Conservation (phyloP, 2,888 invertebrate genomes). For the Yponomeuta sedellus region DNA sequence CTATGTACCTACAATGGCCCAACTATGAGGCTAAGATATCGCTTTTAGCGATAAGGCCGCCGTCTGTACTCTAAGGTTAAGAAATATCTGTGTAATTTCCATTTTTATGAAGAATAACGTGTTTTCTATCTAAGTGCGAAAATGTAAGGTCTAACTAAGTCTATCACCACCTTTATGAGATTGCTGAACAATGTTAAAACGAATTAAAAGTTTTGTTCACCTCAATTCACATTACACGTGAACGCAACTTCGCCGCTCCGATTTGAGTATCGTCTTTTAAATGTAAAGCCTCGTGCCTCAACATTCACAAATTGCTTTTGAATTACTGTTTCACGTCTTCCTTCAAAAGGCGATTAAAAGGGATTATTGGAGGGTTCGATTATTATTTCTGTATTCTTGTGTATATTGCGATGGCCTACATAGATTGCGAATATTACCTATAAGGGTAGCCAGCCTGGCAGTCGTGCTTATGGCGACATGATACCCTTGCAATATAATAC, state of each 20-base stretch:
- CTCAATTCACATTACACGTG: background rate
- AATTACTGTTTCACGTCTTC: background rate
- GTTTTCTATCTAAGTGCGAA: no score
- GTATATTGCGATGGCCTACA: background rate
- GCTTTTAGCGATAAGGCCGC: no score
- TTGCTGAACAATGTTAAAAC: conserved; percentile 3
- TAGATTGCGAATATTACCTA: background rate
- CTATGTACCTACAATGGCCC: no score
- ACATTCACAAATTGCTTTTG: background rate
- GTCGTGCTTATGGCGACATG: no score
- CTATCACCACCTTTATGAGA: background rate
- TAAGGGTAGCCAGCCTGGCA: no score
- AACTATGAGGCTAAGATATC: no score
- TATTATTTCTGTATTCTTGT: background rate
- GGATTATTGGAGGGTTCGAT: background rate
- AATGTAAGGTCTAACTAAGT: no score
- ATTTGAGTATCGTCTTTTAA: background rate
- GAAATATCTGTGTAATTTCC: no score
- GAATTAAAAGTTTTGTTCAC: conserved; percentile 6
- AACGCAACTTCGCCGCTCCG: background rate
- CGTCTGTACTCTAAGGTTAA: no score
- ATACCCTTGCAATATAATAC: background rate
- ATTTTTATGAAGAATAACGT: background rate
- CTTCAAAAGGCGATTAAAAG: background rate
- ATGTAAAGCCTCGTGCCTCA: background rate